Base-by-base conservation (phyloP, 2,888 invertebrate species). In the Tuberolachnus salignus region DNA sequence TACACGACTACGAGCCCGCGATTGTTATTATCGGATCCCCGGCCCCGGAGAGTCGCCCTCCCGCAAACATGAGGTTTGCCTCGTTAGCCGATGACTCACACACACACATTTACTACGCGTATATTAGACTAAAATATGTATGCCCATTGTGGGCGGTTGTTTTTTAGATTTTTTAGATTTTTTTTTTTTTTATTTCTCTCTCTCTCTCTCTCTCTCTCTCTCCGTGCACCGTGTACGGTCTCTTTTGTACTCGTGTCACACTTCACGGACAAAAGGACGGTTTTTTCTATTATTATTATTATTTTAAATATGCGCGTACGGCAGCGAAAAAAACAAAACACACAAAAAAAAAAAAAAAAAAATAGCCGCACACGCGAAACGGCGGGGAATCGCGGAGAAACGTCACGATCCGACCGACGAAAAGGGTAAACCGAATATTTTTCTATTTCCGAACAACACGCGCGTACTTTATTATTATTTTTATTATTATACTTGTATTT, bases 201-300 rank as follows among this genome's bases (percentile, higher is more conserved):
- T 34, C 61, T n/a, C n/a, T n/a, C n/a, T n/a, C n/a, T n/a, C n/a
- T n/a, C n/a, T n/a, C n/a, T n/a, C n/a, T n/a, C 34, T 61, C 61
- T 34, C 61, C 2, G 51, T 49, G 44, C 72, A 9, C n/a, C n/a
- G n/a, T n/a, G n/a, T 1, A 16, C 44, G 14, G 13, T 11, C 14
- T 75, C 67, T 67, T 34, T 75, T 75, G 75, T 75, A 21, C 55
- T 75, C 75, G n/a, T 67, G 75, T 75, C 75, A 67, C 75, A 75
- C 75, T 75, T 67, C 34, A 75, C 57, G 66, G 19, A 75, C 67
- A 75, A 75, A 55, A 63, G 72, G 72, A 73, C 72, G 61, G 34
- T 19, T 72, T 61, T 61, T n/a, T 10, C 42, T 42, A 42, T 63
- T 63, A 63, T 21, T 44, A 61, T 61, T 26, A 72, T 61, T 49